A percentile compares a stretch with the other conserved stretches of the same genome.
phyloP scores from a whole-genome alignment of 2,888 invertebrate genomes.

The Lepidocyrtoides sp. region DNA sequence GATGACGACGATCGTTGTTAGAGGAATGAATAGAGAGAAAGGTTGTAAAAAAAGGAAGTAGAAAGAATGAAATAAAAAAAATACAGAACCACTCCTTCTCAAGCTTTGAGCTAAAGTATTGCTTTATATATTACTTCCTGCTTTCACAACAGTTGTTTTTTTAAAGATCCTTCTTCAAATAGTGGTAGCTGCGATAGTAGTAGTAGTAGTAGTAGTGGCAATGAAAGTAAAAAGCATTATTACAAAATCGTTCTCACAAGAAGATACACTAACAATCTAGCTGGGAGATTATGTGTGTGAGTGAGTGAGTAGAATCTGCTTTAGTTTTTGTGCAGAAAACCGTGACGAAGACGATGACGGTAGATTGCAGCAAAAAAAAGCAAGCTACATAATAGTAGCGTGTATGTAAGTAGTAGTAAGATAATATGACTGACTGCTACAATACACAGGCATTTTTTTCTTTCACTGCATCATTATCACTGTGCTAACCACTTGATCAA shows the following conservation, averaged over 20 bases:
- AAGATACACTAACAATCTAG: neutral
- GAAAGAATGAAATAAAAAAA: constrained; percentile 47
- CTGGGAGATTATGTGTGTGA: neutral
- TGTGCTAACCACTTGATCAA: neutral
- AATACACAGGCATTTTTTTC: constrained; percentile 6
- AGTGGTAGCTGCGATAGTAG: neutral
- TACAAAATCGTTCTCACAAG: constrained; percentile 49
- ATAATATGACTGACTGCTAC: neutral
- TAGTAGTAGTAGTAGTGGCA: constrained; percentile 5
- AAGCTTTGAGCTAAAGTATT: constrained; percentile 33
- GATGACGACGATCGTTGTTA: constrained; percentile 31
- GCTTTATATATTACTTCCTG: constrained; percentile 62
- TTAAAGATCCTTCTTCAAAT: neutral
- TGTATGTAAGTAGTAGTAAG: neutral
- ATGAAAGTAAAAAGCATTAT: constrained; percentile 55
- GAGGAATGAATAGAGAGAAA: constrained; percentile 59
- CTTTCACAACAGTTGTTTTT: constrained; percentile 56
- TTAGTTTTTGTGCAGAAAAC: constrained; percentile 25
- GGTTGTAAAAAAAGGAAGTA: constrained; percentile 41
- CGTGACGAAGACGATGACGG: neutral
- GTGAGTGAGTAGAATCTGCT: neutral
- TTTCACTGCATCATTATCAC: neutral
- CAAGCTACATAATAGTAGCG: too few species aligned
- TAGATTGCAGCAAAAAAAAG: neutral
- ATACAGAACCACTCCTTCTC: neutral